phyloP scores from a whole-genome alignment of 2,888 invertebrate genomes.

The Actias luna region DNA sequence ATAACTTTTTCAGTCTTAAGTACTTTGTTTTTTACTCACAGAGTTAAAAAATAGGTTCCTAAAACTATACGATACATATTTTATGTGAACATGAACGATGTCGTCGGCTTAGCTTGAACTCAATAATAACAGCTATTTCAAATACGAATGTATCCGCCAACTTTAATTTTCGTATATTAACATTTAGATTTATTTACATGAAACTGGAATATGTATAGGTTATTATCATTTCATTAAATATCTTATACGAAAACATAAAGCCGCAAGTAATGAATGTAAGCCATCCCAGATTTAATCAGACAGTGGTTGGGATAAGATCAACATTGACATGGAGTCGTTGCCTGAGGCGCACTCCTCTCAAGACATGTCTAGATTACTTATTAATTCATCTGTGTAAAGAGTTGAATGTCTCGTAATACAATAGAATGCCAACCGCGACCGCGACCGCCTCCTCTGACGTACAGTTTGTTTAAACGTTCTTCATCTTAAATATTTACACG shows the following conservation, averaged over 20 bases:
- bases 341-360: conserved; percentile 28
- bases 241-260: conserved; percentile 53
- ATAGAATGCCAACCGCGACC: conserved; percentile 43
- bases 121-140: no score
- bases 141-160: background rate
- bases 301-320: conserved; percentile 57
- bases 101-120: no score
- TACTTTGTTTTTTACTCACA: no score
- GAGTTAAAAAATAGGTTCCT: no score
- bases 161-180: background rate
- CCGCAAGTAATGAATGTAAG: conserved; percentile 43
- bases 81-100: no score
- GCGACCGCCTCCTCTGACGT: conserved; percentile 53
- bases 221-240: conserved; percentile 67
- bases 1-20: no score
- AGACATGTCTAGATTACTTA: conserved; percentile 64
- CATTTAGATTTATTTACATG: conserved; percentile 23
- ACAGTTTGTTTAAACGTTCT: conserved; percentile 49
- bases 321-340: conserved; percentile 55
- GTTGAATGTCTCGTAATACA: conserved; percentile 53
- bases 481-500: conserved; percentile 52
- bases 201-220: conserved; percentile 31
- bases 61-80: no score
- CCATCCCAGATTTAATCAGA: conserved; percentile 58
- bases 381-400: conserved; percentile 77